Percentiles rank a stretch among this genome's conserved stretches.
These are phyloP conservation scores for Aegotheles bennettii DNA, from an alignment of 2,113 vertebrate species.

Conservation along the genomic window DNA sequence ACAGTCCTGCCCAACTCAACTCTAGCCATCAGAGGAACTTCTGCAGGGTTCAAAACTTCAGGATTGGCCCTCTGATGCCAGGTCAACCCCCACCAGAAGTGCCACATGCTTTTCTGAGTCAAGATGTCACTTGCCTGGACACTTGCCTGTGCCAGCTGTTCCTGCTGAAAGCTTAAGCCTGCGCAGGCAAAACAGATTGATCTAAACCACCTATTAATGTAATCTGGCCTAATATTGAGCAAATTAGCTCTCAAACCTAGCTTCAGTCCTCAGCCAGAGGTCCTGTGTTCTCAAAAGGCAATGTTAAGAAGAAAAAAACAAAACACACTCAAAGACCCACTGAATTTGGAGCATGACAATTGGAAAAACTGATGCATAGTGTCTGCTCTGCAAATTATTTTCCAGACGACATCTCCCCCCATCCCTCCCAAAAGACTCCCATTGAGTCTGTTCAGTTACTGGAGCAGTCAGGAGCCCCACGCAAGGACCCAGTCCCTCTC, in stretches of 20 bases:
- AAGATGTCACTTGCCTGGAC: not conserved
- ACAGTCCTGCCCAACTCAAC: not conserved
- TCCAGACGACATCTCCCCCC: not conserved
- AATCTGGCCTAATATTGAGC: not conserved
- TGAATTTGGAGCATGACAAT: not conserved
- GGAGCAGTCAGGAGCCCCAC: not conserved
- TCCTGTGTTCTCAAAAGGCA: not conserved
- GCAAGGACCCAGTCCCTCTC: fast-evolving
- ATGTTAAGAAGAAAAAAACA: not conserved
- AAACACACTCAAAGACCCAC: not conserved
- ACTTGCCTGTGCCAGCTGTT: not conserved
- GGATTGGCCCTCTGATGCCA: not conserved
- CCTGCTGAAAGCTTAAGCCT: not conserved
- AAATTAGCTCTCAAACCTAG: not conserved
- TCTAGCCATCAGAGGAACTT: not conserved
- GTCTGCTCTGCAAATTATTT: not conserved
- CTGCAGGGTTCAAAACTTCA: not conserved
- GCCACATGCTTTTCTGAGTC: not conserved
- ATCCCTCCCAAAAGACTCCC: not conserved
- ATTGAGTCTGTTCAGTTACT: not conserved
- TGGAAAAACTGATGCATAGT: not conserved
- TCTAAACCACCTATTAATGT: not conserved
- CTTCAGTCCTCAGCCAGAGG: not conserved
- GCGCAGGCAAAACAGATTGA: not conserved
- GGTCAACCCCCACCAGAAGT: not conserved